phyloP scores from a whole-genome alignment of 2,888 invertebrate genomes.

The Coelopa pilipes region DNA sequence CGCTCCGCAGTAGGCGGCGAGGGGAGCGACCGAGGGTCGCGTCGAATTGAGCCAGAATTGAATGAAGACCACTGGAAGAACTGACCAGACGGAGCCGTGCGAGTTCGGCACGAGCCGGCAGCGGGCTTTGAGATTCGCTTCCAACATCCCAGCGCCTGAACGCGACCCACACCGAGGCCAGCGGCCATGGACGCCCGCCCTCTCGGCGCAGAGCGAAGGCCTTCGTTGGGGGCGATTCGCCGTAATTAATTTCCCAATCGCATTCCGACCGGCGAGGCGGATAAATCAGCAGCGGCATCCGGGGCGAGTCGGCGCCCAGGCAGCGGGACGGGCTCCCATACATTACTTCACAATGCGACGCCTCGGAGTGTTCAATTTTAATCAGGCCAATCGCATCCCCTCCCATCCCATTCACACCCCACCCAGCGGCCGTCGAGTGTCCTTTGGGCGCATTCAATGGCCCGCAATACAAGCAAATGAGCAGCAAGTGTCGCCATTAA shows the following conservation, averaged over 20 bases:
- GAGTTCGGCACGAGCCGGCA: no score
- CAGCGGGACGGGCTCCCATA: no score
- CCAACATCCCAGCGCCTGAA: no score
- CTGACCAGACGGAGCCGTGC: no score
- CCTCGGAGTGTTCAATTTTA: constrained; percentile 43
- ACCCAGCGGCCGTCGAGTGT: constrained; percentile 2
- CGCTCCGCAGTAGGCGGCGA: no score
- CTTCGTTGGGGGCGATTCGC: background rate
- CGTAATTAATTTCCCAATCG: constrained; percentile 57
- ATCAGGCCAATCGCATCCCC: constrained; percentile 47
- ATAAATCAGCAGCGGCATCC: constrained; percentile 47
- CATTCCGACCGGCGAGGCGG: constrained; percentile 50
- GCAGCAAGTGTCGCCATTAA: constrained; percentile 48
- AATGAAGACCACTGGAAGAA: no score
- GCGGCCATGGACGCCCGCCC: no score
- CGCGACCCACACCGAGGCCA: no score
- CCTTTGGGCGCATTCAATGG: constrained; percentile 21
- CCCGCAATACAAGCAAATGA: constrained; percentile 13
- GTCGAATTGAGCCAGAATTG: no score
- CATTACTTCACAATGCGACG: background rate
- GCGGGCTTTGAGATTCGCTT: no score
- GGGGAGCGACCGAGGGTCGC: no score
- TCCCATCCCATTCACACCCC: background rate
- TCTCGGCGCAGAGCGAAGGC: no score
- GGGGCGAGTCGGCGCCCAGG: background rate